phyloP scores from a whole-genome alignment of 2,797 vertebrate genomes.

The Nasua narica region DNA sequence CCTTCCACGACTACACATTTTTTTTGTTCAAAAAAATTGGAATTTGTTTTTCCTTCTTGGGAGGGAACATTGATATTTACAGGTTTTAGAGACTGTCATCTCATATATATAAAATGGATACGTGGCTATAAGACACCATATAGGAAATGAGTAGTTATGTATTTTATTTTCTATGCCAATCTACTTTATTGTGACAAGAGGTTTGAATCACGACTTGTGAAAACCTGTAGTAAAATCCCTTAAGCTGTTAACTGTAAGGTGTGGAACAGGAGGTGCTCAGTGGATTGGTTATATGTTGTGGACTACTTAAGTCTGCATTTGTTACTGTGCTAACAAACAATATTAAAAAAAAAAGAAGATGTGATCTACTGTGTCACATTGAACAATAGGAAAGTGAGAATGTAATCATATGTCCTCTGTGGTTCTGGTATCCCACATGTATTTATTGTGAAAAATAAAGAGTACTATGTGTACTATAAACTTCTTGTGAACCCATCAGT shows the following conservation, averaged over 20 bases:
- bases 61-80: conserved; percentile 81
- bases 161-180: conserved; percentile 85
- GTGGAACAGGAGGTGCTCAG: conserved; percentile 86
- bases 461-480: background rate
- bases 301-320: conserved; percentile 86
- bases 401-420: background rate
- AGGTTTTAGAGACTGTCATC: conserved; percentile 82
- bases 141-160: conserved; percentile 81
- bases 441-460: background rate
- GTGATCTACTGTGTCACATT: background rate
- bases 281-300: conserved; percentile 87
- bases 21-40: conserved; percentile 74
- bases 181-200: conserved; percentile 82
- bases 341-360: no score
- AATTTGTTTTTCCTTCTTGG: conserved; percentile 72
- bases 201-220: conserved; percentile 79
- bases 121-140: conserved; percentile 75
- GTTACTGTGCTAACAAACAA: conserved; percentile 90
- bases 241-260: conserved; percentile 88
- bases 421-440: background rate
- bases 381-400: background rate
- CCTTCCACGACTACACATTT: conserved; percentile 76
- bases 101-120: conserved; percentile 77
- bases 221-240: conserved; percentile 90
- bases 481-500: background rate